These are phyloP conservation scores for Cyprinus carpio DNA, from an alignment of 2,113 vertebrate species.

Conservation along the genomic window DNA sequence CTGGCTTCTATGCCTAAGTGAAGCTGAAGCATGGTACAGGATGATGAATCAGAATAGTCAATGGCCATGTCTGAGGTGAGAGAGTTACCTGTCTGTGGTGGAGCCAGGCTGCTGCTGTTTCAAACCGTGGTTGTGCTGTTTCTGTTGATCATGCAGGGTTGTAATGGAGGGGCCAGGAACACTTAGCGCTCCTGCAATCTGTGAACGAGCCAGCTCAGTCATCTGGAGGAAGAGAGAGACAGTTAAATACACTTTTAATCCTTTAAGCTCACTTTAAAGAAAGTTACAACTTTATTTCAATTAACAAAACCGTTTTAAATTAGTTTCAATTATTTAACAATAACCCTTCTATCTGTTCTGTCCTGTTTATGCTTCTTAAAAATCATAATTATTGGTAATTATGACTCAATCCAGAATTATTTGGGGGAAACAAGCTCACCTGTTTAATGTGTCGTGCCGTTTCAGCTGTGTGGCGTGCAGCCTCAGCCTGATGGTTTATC, in stretches of 20 bases:
- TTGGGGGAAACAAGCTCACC: conserved; percentile 66
- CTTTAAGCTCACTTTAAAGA: neutral
- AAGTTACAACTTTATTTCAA: neutral
- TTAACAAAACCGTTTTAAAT: too few relatives aligned
- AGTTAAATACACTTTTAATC: neutral
- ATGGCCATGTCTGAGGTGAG: neutral
- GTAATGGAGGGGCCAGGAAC: conserved; percentile 67
- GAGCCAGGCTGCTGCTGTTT: conserved; percentile 70
- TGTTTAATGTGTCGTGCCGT: conserved; percentile 82
- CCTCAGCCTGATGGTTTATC: conserved; percentile 83
- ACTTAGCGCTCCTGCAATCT: conserved; percentile 69
- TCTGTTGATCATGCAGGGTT: conserved; percentile 71
- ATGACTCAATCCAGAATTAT: neutral
- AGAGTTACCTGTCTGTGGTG: conserved; percentile 79
- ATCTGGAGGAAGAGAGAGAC: conserved; percentile 70
- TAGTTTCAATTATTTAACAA: too few relatives aligned
- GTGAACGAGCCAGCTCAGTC: conserved; percentile 80
- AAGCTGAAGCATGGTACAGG: neutral
- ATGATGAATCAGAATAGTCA: neutral
- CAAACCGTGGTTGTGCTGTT: conserved; percentile 68
- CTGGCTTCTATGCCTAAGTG: neutral
- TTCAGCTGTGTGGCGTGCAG: conserved; percentile 74
- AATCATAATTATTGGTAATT: neutral
- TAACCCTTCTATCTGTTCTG: too few relatives aligned
- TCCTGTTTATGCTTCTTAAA: neutral